A percentile compares a stretch with the other conserved stretches of the same genome.
These are phyloP conservation scores for Trididemnum miniatum DNA, from an alignment of 23 tunicate genomes.

Conservation along the genomic window DNA sequence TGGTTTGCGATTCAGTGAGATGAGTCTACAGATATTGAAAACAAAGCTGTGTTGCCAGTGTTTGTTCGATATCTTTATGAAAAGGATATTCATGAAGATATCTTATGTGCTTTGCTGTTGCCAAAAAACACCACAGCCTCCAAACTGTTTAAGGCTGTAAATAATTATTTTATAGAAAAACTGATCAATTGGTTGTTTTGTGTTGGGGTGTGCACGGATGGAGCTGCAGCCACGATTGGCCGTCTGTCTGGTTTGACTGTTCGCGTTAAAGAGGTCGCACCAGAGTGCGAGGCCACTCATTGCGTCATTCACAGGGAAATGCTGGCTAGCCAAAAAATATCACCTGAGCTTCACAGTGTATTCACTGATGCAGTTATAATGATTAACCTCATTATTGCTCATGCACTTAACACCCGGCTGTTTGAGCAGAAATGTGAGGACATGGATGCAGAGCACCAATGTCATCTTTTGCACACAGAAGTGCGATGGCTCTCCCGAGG, in stretches of 20 bases:
- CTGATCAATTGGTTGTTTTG: conserved; percentile 58
- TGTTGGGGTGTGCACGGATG: conserved; percentile 70
- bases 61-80: conserved; percentile 46
- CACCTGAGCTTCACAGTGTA: conserved; percentile 48
- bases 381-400: conserved; percentile 48
- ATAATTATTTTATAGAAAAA: conserved; percentile 20
- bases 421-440: conserved; percentile 69
- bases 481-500: conserved; percentile 44
- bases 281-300: conserved; percentile 31
- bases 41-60: conserved; percentile 32
- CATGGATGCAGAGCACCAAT: conserved; percentile 50
- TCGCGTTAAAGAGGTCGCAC: conserved; percentile 44
- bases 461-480: conserved; percentile 35
- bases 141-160: conserved; percentile 10
- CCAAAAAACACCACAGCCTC: conserved; percentile 54
- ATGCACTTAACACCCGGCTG: conserved; percentile 69
- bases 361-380: conserved; percentile 35
- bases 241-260: conserved; percentile 48
- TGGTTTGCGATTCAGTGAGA: conserved; percentile 26
- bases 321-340: conserved; percentile 48
- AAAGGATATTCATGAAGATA: conserved; percentile 29
- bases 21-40: conserved; percentile 37
- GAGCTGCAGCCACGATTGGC: conserved; percentile 71
- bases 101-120: conserved; percentile 34
- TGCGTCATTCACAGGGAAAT: conserved; percentile 64